Evolutionary conservation across 2,113 vertebrate genomes (phyloP), one percentile per base, ranked within the genome.

Genomic region (Anguilla japonica): DNA sequence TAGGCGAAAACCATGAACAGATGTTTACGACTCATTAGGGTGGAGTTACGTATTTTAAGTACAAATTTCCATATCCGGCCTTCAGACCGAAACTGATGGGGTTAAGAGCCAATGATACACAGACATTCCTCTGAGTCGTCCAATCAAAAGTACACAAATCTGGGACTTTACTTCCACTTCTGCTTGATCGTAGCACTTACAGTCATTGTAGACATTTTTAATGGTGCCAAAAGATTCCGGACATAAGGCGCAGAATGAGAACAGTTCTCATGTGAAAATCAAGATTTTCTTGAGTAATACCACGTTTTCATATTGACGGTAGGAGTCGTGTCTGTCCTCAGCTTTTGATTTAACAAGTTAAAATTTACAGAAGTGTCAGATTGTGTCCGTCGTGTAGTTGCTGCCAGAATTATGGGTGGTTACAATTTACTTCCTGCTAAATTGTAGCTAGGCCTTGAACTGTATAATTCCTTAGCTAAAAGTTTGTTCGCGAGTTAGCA

Each of bases 361-460:
- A 3, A 83, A 67, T 83, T 41, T 29, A 2, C n/a, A 0, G 34
- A 86, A 83, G 82, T 29, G 34, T 79, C 41, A 22, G 41, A 87
- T 60, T 83, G 85, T 87, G 41, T 88, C 84, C n/a, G 84, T 63
- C 53, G 79, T 71, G 53, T 67, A 67, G 15, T 56, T 83, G 81
- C 83, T 60, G 71, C 87, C 40, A 82, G 90, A 91, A 87, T 88
- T 85, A 90, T 89, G 84, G 79, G 87, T 91, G 93, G 88, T 88
- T 91, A 90, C 89, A 91, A 91, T 89, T 94, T 92, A 96, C 95
- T 96, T 96, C 95, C 95, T 95, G 95, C 88, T 95, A 91, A 81
- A 85, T 29, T 85, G 79, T 15, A 63, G 79, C 39, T 79, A 75
- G 71, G 71, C 71, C 71, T 4, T 9, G 71, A 13, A 7, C 71